These are phyloP conservation scores for Ctenoplectra terminalis DNA, from an alignment of 1,140 invertebrate genomes.

Conservation along the genomic window DNA sequence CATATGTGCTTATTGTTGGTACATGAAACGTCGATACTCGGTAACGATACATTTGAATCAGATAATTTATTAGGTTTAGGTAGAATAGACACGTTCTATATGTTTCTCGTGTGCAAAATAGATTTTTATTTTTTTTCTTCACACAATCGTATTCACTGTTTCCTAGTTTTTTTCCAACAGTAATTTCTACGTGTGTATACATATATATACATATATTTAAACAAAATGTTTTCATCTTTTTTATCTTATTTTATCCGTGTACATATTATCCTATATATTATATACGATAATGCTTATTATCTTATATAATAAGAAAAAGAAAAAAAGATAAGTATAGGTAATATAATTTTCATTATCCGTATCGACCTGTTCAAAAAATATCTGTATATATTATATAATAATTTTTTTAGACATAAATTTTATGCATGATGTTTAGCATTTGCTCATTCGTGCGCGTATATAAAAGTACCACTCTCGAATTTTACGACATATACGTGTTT, in stretches of 20 bases:
- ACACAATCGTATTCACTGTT: neutral
- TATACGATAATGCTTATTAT: slow-evolving; percentile 9
- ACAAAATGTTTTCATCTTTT: neutral
- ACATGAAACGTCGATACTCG: neutral
- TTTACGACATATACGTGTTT: slow-evolving; percentile 42
- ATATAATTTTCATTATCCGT: slow-evolving; percentile 10
- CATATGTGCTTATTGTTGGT: neutral
- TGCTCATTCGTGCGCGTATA: slow-evolving; percentile 34
- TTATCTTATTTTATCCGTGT: neutral
- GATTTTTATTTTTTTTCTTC: neutral
- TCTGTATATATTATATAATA: slow-evolving; percentile 17
- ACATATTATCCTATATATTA: neutral
- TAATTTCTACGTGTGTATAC: neutral
- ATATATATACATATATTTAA: neutral
- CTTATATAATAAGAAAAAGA: neutral
- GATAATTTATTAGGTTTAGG: neutral
- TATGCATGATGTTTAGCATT: slow-evolving; percentile 59
- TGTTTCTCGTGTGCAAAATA: slow-evolving; percentile 6
- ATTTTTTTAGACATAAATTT: slow-evolving; percentile 41
- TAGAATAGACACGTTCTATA: slow-evolving; percentile 16
- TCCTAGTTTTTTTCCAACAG: neutral
- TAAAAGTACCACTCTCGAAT: slow-evolving; percentile 41
- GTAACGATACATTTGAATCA: neutral
- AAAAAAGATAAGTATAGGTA: too few relatives aligned
- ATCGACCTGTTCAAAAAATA: neutral